Evolutionary conservation across 2,888 invertebrate genomes (phyloP), one percentile per base, ranked within the genome.

Genomic region (Temnothorax rugatulus): DNA sequence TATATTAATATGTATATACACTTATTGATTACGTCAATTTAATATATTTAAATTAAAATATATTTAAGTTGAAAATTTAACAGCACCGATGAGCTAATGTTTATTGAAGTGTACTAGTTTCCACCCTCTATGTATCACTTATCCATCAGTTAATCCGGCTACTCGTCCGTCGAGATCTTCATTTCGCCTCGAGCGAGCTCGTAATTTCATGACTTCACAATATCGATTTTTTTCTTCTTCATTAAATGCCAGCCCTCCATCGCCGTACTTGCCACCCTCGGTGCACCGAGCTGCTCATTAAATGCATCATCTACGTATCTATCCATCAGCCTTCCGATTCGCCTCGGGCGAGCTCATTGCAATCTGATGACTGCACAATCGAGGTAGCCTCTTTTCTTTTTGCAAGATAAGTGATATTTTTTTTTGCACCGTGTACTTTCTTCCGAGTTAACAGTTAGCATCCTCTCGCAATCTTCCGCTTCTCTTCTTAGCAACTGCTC

Each of bases 151-250:
- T 54, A 38, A 0, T 29, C n/a, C 5, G 21, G 29, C n/a, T 73
- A n/a, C n/a, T n/a, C 54, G 25, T 54, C 25, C 54, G 54, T 54
- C 29, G 68, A 41, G 25, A 29, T 29, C 34, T 77, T 68, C 54
- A 57, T 68, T 68, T 64, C 34, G 21, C 68, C 77, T 68, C 34
- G 29, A 68, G 68, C 68, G 15, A 68, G 3, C 29, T 44, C 29
- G 29, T 34, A 68, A 68, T 44, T 76, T 76, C 41, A 66, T 5
- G 52, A 52, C 38, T 64, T n/a, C 18, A 29, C 52, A 29, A 29
- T 66, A n/a, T 54, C 47, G 9, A 44, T 41, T 64, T 76, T 66
- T 75, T 50, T 52, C 41, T 2, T 7, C 5, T 4, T 13, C 41
- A 8, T 44, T 68, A 57, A 50, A 68, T 68, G 13, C 13, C 15